These are phyloP conservation scores for Ferdinandea cuprea DNA, from an alignment of 2,888 invertebrate species.

Conservation along the genomic window DNA sequence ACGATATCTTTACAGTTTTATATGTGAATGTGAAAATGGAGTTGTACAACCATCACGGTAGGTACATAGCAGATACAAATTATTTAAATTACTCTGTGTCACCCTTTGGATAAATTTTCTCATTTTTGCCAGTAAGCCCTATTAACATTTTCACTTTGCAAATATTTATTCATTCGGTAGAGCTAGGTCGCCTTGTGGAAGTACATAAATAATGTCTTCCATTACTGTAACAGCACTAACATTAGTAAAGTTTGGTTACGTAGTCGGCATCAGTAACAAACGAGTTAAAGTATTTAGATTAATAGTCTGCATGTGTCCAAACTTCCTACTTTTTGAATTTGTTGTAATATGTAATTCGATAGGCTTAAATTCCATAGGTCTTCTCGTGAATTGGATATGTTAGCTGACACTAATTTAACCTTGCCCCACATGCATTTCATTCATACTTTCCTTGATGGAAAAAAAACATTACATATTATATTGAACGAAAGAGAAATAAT, in stretches of 20 bases:
- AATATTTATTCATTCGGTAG: conserved; percentile 15
- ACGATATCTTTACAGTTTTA: conserved; percentile 24
- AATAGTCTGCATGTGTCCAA: too few relatives aligned
- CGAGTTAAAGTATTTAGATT: too few relatives aligned
- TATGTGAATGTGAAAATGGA: conserved; percentile 27
- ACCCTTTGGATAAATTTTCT: conserved; percentile 27
- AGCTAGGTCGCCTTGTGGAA: neutral
- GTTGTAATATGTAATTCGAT: too few relatives aligned
- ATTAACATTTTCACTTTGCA: conserved; percentile 16
- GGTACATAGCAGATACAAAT: conserved; percentile 13
- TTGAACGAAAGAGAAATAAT: too few relatives aligned
- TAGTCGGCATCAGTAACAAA: conserved; percentile 25
- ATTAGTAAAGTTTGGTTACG: neutral
- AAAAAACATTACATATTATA: too few relatives aligned
- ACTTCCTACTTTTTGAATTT: too few relatives aligned
- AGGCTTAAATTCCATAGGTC: conserved; percentile 42
- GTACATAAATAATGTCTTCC: neutral
- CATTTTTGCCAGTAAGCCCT: conserved; percentile 23
- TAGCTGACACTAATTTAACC: conserved; percentile 52
- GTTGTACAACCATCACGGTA: conserved; percentile 10
- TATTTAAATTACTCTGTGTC: conserved; percentile 26
- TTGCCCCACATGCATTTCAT: conserved; percentile 51
- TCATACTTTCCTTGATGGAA: too few relatives aligned
- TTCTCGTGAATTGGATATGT: neutral
- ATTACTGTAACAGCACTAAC: neutral